Base-by-base conservation (phyloP, 2,113 vertebrate species). In the Caloenas nicobarica region DNA sequence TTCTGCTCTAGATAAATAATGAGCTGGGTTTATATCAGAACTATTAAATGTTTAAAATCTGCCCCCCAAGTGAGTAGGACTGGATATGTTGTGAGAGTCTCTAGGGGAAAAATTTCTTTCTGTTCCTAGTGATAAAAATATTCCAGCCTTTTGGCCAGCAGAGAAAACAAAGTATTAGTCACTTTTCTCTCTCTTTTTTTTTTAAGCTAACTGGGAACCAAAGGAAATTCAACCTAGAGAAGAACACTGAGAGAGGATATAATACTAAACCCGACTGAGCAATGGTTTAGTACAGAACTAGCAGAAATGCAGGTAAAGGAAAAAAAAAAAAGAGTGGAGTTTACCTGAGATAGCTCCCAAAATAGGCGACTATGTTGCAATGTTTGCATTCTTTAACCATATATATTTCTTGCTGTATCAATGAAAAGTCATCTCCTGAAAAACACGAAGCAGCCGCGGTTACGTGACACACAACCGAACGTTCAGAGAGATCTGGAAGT, bases 311-410 rank as follows among this genome's bases (percentile, higher is more conserved):
- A 28, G 24, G 54, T 8, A 54, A 4, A n/a, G 16, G 7, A 44
- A 46, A 46, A 54, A 29, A n/a, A 50, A 46, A 46, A 54, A 29
- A n/a, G 46, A 81, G 28, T 5, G 31, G 40, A 5, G 10, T 97
- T 98, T 98, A 99, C 99, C 99, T 99, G 97, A 99, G 99, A 98
- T 99, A 99, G 98, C 99, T 99, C 95, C 99, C 99, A 94, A 99
- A 99, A 97, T 99, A 99, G 86, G 99, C 99, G 85, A 99, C 99
- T 11, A 99, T 99, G 94, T 99, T 99, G 95, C 98, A 98, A 83
- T 99, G 99, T 93, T 98, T 99, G 98, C 99, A 99, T 98, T 99
- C 99, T 97, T 99, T 99, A 96, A 99, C 99, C 99, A 99, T 99
- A 95, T 99, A 99, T 85, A 99, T 99, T 98, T 99, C 99, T 97